A percentile compares a stretch with the other conserved stretches of the same genome.
Conservation (phyloP, 2,113 vertebrate genomes). For the Podocnemis expansa region DNA sequence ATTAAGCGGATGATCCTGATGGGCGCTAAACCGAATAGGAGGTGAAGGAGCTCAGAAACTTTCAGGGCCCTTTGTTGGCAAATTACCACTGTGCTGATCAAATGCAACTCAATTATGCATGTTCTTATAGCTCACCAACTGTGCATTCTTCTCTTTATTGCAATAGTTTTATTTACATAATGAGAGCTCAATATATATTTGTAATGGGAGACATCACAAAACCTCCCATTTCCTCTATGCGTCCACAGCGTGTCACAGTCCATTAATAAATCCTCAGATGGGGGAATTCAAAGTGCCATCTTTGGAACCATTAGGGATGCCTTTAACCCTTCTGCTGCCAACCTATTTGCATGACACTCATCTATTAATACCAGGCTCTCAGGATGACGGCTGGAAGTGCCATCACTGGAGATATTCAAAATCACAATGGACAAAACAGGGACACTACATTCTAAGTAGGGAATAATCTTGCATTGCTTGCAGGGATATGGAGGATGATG, state of each 20-base stretch:
- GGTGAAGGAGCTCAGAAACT: not conserved
- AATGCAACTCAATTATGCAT: fast-evolving
- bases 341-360: not conserved
- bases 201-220: not conserved
- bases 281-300: slow-evolving; percentile 58
- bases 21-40: not conserved
- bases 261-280: slow-evolving; percentile 44
- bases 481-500: not conserved
- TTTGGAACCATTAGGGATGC: not conserved
- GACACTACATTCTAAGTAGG: not conserved
- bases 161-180: slow-evolving; percentile 28
- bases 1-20: fast-evolving
- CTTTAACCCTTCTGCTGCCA: not conserved
- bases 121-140: not conserved
- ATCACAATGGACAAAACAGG: fast-evolving
- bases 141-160: fast-evolving
- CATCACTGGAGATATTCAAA: fast-evolving
- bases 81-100: fast-evolving
- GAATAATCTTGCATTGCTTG: fast-evolving
- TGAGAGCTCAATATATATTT: not conserved
- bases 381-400: not conserved
- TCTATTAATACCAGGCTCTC: fast-evolving
- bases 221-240: not conserved
- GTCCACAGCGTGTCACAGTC: slow-evolving; percentile 20
- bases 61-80: fast-evolving